A percentile compares a stretch with the other conserved stretches of the same genome.
Conservation (phyloP, 2,888 invertebrate species). For the Lissonota sp. region DNA sequence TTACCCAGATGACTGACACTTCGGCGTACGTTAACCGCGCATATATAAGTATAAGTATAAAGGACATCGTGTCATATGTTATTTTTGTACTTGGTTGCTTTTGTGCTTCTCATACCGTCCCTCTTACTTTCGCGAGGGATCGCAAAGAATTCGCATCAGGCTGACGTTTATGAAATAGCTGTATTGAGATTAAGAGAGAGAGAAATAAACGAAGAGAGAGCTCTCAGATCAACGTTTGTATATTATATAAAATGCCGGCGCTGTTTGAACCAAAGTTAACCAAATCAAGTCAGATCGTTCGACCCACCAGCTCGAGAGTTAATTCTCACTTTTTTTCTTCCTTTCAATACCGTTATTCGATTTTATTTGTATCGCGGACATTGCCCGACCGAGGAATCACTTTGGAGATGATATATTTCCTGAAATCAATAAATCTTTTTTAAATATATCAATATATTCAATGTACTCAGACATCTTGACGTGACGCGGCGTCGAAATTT, state of each 20-base stretch:
- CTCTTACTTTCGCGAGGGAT: constrained; percentile 7
- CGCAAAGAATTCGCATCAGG: too few relatives aligned
- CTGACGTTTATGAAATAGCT: too few relatives aligned
- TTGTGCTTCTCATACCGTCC: constrained; percentile 38
- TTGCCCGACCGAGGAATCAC: not conserved
- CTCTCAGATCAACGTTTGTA: constrained; percentile 49
- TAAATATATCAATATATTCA: too few relatives aligned
- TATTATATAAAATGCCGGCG: constrained; percentile 20
- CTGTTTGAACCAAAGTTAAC: constrained; percentile 4
- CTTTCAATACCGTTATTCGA: constrained; percentile 24
- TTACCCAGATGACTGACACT: constrained; percentile 68
- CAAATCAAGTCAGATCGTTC: too few relatives aligned
- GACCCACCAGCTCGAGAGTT: not conserved
- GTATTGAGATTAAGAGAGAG: too few relatives aligned
- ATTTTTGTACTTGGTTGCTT: constrained; percentile 63
- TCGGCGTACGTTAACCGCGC: constrained; percentile 61
- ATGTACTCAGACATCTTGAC: constrained; percentile 1
- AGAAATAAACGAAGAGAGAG: constrained; percentile 46
- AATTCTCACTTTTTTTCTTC: constrained; percentile 8
- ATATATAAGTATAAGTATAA: constrained; percentile 68
- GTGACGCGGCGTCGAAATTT: constrained; percentile 34
- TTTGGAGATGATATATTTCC: constrained; percentile 27
- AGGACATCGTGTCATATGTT: constrained; percentile 68
- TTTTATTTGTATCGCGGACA: too few relatives aligned
- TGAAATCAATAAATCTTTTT: constrained; percentile 30